Base-by-base conservation (phyloP, 2,888 invertebrate species). In the Plagodis dolabraria region DNA sequence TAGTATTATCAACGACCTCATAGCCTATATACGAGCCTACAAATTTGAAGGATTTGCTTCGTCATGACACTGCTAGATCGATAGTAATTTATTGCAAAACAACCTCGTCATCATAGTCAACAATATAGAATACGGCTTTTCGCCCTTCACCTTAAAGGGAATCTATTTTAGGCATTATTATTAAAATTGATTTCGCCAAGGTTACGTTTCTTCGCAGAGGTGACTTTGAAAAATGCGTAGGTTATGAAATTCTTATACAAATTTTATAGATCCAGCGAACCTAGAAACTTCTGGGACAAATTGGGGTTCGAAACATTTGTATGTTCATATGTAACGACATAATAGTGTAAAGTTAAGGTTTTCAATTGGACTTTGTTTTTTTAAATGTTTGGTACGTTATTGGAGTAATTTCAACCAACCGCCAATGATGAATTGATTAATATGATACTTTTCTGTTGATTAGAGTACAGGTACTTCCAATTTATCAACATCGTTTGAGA, bases 101-200 rank as follows among this genome's bases (percentile, higher is more conserved):
- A 40, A 47, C 53, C 9, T 9, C 40, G 56, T 60, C 60, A 60
- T 60, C 60, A 35, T 56, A 55, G 60, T 55, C 51, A 48, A 53
- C 52, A 60, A 45, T 43, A 48, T 48, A 60, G 36, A 38, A 54
- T 22, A 45, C 11, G 44, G 42, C 34, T 49, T 53, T 35, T 43
- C 9, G 36, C 38, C 48, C 50, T 33, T 48, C 7, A 38, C 38
- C 38, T 43, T 45, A 50, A 53, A 46, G 52, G 51, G 33, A 43
- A 33, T 38, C 53, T 56, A 56, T 60, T 56, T 36, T 56, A 56
- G 60, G 45, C 5, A n/a, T 33, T 34, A 35, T 60, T 54, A 60
- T 60, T 53, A 48, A 52, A 56, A 60, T 60, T 56, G 60, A 60
- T 60, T 60, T 56, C 22, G 12, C 34, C 7, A 51, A 43, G 33